Conservation (phyloP, 2,797 vertebrate genomes). For the Pangasius djambal region DNA sequence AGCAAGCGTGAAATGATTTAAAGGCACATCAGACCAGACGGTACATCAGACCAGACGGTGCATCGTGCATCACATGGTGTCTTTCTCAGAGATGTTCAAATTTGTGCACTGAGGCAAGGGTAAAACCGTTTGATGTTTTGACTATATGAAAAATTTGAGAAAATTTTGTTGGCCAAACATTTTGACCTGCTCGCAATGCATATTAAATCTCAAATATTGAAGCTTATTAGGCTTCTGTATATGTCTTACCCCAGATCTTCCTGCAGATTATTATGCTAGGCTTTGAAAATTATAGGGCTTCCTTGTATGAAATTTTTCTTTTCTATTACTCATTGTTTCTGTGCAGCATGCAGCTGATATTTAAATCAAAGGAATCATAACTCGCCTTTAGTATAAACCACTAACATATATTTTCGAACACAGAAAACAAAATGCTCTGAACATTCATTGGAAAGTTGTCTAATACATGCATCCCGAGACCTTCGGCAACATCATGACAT, state of each 20-base stretch:
- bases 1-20: slow-evolving; percentile 41
- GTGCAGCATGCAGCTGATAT: background rate
- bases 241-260: background rate
- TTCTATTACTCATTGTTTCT: background rate
- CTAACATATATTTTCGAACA: background rate
- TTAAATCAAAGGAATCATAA: background rate
- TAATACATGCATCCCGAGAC: background rate
- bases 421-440: background rate
- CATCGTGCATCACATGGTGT: background rate
- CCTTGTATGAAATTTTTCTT: background rate
- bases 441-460: background rate
- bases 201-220: background rate
- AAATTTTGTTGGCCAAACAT: slow-evolving; percentile 8
- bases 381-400: background rate
- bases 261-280: background rate
- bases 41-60: background rate
- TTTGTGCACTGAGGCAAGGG: slow-evolving; percentile 16
- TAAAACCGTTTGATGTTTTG: slow-evolving; percentile 36
- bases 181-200: background rate
- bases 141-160: background rate
- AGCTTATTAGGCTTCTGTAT: background rate
- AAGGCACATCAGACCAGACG: slow-evolving; percentile 18
- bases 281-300: background rate
- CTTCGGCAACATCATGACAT: background rate
- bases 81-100: background rate